Base-by-base conservation (phyloP, 2,888 invertebrate genomes). In the Neocrepidodera transversa region DNA sequence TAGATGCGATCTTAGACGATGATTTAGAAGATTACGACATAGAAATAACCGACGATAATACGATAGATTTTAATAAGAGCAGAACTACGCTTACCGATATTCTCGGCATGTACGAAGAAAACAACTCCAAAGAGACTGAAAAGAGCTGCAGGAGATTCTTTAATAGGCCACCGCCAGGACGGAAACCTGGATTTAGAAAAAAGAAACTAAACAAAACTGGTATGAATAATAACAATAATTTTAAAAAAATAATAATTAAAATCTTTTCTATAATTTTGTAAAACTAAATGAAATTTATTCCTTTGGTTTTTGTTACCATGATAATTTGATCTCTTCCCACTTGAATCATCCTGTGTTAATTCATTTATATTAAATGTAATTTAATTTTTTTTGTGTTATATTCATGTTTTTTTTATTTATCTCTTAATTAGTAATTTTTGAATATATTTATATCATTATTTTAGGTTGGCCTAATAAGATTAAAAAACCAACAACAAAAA, bases 151-250 rank as follows among this genome's bases (percentile, higher is more conserved):
- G 62, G 23, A 66, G 63, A 50, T 67, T 69, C 35, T 65, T 65
- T 40, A 70, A 68, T 36, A 68, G 65, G 1, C 56, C 64, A 6
- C 66, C 68, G 0, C 66, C 68, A 0, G 82, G 65, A 67, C 78
- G 69, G 66, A 78, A 69, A 71, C 79, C 68, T 0, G 73, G 74
- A 3, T 58, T 85, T 42, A 79, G 82, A 50, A 86, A 87, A 73
- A 85, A 86, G 76, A 87, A 87, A 77, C 87, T 87, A 76, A 92
- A 92, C 77, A 82, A 86, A 61, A 93, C 93, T 0, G 93, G 53
- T 53, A n/a, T 16, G 42, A 16, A n/a, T n/a, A n/a, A n/a, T n/a
- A n/a, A 6, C 11, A 4, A n/a, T n/a, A n/a, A n/a, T n/a, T n/a
- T n/a, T n/a, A n/a, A n/a, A n/a, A n/a, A n/a, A n/a, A n/a, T n/a